Evolutionary conservation across 2,113 vertebrate species (phyloP).

Genomic region (Bos taurus): DNA sequence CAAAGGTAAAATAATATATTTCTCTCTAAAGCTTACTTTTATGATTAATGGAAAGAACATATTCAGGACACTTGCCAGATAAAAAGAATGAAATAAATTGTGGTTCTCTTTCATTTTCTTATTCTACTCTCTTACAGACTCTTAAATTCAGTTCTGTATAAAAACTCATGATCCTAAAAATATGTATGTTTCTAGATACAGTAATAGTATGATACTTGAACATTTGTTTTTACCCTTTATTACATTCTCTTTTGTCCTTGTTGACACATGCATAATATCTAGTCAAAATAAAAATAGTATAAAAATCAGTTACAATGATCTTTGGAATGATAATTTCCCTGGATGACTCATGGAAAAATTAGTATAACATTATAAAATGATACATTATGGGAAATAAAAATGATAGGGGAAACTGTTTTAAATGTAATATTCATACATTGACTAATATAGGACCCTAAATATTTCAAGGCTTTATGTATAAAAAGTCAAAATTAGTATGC

Average conservation of each 20-base stretch:
- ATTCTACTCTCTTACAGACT: not conserved
- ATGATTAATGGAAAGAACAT: not conserved
- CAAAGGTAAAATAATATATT: not conserved
- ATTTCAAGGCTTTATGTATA: not conserved
- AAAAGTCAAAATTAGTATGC: not conserved
- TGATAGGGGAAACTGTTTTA: not conserved
- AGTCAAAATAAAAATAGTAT: not conserved
- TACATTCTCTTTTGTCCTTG: not conserved
- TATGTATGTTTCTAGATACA: not conserved
- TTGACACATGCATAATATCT: not conserved
- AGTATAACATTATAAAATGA: not conserved
- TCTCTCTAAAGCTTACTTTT: not conserved
- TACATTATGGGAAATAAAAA: conserved; percentile 32
- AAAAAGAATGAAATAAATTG: not conserved
- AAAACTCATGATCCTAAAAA: not conserved
- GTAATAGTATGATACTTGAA: not conserved
- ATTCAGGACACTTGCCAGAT: not conserved
- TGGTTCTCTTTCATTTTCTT: not conserved
- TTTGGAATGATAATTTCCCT: not conserved
- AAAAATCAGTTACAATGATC: not conserved
- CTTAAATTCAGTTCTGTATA: not conserved
- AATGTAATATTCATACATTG: not conserved
- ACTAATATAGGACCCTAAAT: not conserved
- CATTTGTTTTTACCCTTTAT: not conserved
- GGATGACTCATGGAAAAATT: not conserved